A percentile compares a stretch with the other conserved stretches of the same genome.
These are phyloP conservation scores for Standfussiana lucernea DNA, from an alignment of 2,888 invertebrate genomes.

Conservation along the genomic window DNA sequence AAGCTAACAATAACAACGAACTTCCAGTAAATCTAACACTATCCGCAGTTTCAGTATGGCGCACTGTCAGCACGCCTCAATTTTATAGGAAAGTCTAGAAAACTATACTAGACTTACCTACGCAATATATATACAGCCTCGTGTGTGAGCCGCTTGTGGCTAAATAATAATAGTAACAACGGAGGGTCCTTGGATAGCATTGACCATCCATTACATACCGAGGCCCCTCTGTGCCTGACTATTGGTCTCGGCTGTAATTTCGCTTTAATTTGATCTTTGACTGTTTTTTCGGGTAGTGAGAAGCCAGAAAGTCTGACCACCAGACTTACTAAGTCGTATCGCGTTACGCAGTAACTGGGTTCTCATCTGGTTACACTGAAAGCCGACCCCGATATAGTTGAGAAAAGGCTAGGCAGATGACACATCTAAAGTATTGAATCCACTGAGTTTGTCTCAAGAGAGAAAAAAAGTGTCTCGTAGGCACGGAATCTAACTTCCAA, in stretches of 20 bases:
- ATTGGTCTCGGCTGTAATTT: not conserved
- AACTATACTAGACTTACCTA: not conserved
- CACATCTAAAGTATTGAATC: no score
- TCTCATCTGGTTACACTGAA: not conserved
- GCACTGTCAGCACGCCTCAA: not conserved
- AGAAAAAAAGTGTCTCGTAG: not conserved
- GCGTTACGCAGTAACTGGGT: not conserved
- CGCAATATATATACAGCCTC: not conserved
- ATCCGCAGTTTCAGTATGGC: not conserved
- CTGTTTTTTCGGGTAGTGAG: not conserved
- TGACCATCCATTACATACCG: not conserved
- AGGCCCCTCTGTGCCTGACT: not conserved
- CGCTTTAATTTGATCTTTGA: not conserved
- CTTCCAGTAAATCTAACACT: not conserved
- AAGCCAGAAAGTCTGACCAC: not conserved
- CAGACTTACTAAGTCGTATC: not conserved
- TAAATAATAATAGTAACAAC: not conserved
- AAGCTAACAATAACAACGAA: not conserved
- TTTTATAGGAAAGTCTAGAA: not conserved
- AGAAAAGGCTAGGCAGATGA: not conserved
- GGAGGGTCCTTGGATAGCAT: not conserved
- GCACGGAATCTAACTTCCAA: not conserved
- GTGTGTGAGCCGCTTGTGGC: not conserved
- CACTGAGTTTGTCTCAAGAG: not conserved
- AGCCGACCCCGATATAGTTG: not conserved